Evolutionary conservation across 1,140 invertebrate genomes (phyloP).

Genomic region (Geopemphigus sp.): DNA sequence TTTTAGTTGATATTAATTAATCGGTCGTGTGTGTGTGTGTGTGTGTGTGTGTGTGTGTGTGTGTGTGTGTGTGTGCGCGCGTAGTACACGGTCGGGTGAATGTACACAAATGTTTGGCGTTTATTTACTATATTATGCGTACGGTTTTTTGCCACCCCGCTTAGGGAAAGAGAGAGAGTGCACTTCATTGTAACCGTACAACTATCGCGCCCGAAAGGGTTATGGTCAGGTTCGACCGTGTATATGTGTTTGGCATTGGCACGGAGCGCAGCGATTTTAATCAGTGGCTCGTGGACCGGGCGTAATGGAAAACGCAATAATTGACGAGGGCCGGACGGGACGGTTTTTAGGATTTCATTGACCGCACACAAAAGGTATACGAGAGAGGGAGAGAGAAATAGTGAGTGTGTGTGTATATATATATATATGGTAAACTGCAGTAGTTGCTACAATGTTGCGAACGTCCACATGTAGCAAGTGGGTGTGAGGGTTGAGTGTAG

Average conservation of each 20-base stretch:
- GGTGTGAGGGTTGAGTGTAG: background rate
- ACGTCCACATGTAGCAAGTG: background rate
- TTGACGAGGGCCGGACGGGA: conserved; percentile 19
- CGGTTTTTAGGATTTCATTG: conserved; percentile 32
- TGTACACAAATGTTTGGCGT: background rate
- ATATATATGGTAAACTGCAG: background rate
- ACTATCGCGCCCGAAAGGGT: no score
- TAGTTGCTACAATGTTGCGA: conserved; percentile 20
- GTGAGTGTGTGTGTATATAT: no score
- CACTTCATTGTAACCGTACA: conserved; percentile 11
- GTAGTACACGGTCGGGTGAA: background rate
- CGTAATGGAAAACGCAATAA: conserved; percentile 46
- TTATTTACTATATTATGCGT: background rate
- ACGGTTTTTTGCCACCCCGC: background rate
- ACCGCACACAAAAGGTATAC: conserved; percentile 12
- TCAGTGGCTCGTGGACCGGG: conserved; percentile 4
- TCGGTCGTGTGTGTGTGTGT: no score
- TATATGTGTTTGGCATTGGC: background rate
- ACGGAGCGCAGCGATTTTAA: conserved; percentile 26
- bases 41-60: no score
- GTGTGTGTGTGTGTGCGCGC: background rate
- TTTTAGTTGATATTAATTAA: no score
- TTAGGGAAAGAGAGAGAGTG: background rate
- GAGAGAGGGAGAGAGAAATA: no score
- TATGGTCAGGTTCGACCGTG: no score